A percentile compares a stretch with the other conserved stretches of the same genome.
phyloP scores from a whole-genome alignment of 2,888 invertebrate genomes.

The Imbricaverruca yamaguchii region DNA sequence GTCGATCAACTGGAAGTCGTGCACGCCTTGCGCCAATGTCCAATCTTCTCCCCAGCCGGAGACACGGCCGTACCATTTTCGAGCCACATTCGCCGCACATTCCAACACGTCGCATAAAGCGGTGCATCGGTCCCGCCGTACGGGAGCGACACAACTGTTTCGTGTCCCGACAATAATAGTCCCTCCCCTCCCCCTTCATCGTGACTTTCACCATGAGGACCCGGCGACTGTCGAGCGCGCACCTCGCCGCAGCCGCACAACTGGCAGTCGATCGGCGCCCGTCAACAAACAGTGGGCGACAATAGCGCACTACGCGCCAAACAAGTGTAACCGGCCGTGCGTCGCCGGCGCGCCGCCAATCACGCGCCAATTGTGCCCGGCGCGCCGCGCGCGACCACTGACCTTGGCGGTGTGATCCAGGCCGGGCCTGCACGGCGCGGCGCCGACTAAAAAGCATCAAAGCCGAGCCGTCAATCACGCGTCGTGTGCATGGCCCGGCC shows the following conservation, averaged over 20 bases:
- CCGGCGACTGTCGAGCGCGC: neutral
- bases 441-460: neutral
- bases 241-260: neutral
- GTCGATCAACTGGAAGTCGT: no score
- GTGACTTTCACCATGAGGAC: neutral
- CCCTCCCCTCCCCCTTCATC: neutral
- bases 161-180: neutral
- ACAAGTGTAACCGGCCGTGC: neutral
- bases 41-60: no score
- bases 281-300: neutral
- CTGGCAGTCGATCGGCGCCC: neutral
- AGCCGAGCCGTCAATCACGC: neutral
- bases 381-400: neutral
- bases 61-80: no score
- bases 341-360: neutral
- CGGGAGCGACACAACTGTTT: neutral
- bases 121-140: neutral
- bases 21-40: no score
- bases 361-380: neutral
- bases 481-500: neutral
- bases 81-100: neutral
- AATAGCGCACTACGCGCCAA: neutral
- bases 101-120: neutral
- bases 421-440: neutral
- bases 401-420: no score